Evolutionary conservation across 2,797 vertebrate species (phyloP).

Genomic region (Manis crassicaudata): DNA sequence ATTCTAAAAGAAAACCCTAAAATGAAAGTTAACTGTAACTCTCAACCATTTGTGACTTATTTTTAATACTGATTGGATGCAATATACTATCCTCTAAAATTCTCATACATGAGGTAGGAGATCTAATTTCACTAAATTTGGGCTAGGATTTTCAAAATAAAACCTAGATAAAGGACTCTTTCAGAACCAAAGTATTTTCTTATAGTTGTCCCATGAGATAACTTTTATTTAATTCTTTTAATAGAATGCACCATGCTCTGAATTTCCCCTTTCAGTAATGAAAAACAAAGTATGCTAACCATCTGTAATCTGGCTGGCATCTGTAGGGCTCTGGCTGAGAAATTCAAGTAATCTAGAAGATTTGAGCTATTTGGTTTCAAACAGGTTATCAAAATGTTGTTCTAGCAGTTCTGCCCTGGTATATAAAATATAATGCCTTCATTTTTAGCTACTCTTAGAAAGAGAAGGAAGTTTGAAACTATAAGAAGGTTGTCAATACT

Average conservation of each 20-base stretch:
- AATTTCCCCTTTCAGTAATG: slow-evolving; percentile 35
- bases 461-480: slow-evolving; percentile 29
- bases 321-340: slow-evolving; percentile 24
- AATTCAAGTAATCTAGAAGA: slow-evolving; percentile 29
- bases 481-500: neutral
- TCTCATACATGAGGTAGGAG: neutral
- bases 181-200: slow-evolving; percentile 43
- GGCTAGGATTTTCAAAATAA: slow-evolving; percentile 3
- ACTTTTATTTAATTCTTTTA: slow-evolving; percentile 41
- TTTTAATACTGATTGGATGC: neutral
- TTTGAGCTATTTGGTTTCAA: slow-evolving; percentile 14
- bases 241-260: neutral
- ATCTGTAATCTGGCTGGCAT: slow-evolving; percentile 41
- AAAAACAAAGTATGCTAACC: slow-evolving; percentile 24
- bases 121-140: slow-evolving; percentile 7
- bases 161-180: neutral
- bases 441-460: neutral
- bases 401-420: neutral
- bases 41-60: neutral
- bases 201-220: neutral
- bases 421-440: neutral
- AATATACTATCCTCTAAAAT: neutral
- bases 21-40: slow-evolving; percentile 35
- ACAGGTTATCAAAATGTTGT: slow-evolving; percentile 9
- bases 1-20: slow-evolving; percentile 34